Evolutionary conservation across 2,888 invertebrate genomes (phyloP).

Genomic region (Scotopteryx bipunctaria): DNA sequence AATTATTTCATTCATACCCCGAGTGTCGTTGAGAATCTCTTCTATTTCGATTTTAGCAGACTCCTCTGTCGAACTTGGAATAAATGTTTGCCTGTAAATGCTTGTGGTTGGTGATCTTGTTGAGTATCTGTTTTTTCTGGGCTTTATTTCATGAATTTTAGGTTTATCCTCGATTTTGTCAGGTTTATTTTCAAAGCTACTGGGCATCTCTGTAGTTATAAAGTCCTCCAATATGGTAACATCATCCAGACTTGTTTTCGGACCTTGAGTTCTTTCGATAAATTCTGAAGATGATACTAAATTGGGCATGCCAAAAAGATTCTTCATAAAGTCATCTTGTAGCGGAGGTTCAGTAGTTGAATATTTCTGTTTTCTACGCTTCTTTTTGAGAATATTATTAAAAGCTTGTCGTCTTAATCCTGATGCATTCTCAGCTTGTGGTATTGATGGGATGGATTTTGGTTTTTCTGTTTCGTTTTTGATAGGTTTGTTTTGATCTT

Average conservation of each 20-base stretch:
- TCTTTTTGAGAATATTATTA: conserved; percentile 66
- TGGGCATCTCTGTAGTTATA: conserved; percentile 56
- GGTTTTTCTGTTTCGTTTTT: conserved; percentile 47
- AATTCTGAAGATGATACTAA: conserved; percentile 73
- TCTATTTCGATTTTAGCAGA: conserved; percentile 85
- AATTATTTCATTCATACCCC: conserved; percentile 56
- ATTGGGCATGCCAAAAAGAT: conserved; percentile 63
- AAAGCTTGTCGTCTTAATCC: conserved; percentile 62
- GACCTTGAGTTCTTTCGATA: conserved; percentile 59
- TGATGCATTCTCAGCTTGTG: conserved; percentile 50
- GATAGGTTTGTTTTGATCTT: conserved; percentile 36
- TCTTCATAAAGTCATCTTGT: conserved; percentile 58
- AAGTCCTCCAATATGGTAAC: conserved; percentile 62
- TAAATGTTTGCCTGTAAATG: conserved; percentile 27
- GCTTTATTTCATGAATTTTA: conserved; percentile 33
- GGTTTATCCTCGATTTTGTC: conserved; percentile 27
- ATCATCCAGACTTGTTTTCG: conserved; percentile 45
- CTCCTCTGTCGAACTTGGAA: conserved; percentile 58
- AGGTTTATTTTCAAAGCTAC: conserved; percentile 38
- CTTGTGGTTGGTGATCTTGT: conserved; percentile 41
- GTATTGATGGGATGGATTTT: conserved; percentile 40
- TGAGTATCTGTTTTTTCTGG: conserved; percentile 23
- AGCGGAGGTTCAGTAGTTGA: conserved; percentile 63
- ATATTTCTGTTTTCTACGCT: conserved; percentile 64
- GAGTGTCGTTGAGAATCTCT: conserved; percentile 86